Percentiles rank a stretch among this genome's conserved stretches.
These are phyloP conservation scores for Sinocyclocheilus anshuiensis DNA, from an alignment of 2,113 vertebrate genomes.

Conservation along the genomic window DNA sequence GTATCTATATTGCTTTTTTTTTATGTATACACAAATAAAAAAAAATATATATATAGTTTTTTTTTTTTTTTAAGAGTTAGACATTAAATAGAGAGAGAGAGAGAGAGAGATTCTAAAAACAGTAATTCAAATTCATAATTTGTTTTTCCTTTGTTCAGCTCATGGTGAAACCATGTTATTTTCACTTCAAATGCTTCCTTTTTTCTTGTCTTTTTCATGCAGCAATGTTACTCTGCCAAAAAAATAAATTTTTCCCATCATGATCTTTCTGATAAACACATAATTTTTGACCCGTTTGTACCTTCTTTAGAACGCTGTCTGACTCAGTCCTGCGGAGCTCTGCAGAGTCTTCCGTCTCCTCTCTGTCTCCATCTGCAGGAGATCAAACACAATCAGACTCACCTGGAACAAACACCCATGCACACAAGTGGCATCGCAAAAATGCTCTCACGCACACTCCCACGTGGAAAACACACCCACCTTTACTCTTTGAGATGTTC, in stretches of 20 bases:
- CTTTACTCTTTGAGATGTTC: slow-evolving; percentile 83
- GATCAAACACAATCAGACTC: slow-evolving; percentile 23
- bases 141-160: not conserved
- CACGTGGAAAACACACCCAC: slow-evolving; percentile 12
- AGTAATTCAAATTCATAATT: not conserved
- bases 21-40: too few relatives aligned
- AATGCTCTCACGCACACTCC: too few relatives aligned
- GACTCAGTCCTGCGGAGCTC: slow-evolving; percentile 92
- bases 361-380: slow-evolving; percentile 82
- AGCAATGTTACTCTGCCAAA: too few relatives aligned
- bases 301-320: slow-evolving; percentile 91
- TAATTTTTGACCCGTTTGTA: slow-evolving; percentile 55
- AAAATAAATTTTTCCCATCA: not conserved
- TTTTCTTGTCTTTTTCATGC: not conserved
- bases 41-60: too few relatives aligned
- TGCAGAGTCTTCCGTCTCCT: slow-evolving; percentile 83
- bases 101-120: too few relatives aligned
- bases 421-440: too few relatives aligned
- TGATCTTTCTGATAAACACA: slow-evolving; percentile 12
- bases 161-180: not conserved
- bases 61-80: too few relatives aligned
- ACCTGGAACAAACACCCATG: not conserved
- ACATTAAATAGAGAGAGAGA: too few relatives aligned
- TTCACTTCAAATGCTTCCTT: not conserved
- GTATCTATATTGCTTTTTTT: too few relatives aligned